Evolutionary conservation across 2,113 vertebrate genomes (phyloP).

Genomic region (Benitochromis conjunctus): DNA sequence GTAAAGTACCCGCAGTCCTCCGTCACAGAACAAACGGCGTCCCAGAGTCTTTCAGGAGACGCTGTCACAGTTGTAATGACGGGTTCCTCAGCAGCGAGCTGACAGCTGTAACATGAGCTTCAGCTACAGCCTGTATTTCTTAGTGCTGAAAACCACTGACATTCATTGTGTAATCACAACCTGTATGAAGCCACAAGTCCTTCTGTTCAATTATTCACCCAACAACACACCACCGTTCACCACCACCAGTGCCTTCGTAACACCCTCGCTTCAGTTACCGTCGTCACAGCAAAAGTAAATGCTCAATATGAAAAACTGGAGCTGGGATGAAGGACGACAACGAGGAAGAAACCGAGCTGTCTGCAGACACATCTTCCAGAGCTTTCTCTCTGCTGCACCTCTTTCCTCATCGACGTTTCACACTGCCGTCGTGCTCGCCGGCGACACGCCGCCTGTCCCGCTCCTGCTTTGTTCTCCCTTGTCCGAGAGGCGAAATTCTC

Average conservation of each 20-base stretch:
- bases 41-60: not conserved
- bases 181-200: not conserved
- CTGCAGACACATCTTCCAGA: not conserved
- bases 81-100: not conserved
- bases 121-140: not conserved
- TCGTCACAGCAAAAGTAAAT: not conserved
- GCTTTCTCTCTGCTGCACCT: not conserved
- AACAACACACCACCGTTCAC: not conserved
- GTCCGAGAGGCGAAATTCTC: not conserved
- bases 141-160: not conserved
- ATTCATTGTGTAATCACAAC: not conserved
- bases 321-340: not conserved
- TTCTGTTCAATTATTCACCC: not conserved
- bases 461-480: not conserved
- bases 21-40: not conserved
- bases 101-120: not conserved
- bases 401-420: not conserved
- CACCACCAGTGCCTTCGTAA: not conserved
- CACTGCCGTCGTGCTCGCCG: not conserved
- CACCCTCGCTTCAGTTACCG: not conserved
- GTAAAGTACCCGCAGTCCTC: not conserved
- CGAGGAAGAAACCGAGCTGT: not conserved
- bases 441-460: not conserved
- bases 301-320: not conserved
- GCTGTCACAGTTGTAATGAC: not conserved